phyloP scores from a whole-genome alignment of 2,797 vertebrate species.

The Ambastaia sidthimunki region DNA sequence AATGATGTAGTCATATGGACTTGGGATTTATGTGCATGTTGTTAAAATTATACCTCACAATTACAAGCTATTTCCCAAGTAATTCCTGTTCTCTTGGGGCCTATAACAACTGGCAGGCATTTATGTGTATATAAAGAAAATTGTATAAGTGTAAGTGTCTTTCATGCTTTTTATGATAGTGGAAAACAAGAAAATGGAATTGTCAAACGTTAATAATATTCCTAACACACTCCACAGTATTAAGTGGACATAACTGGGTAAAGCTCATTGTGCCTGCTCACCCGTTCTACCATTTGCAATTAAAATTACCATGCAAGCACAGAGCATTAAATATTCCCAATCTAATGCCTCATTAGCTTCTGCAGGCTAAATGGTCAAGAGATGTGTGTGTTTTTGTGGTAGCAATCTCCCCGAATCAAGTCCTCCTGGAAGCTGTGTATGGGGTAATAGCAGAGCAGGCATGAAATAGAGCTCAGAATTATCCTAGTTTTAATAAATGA shows the following conservation, averaged over 20 bases:
- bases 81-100: background rate
- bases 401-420: slow-evolving; percentile 44
- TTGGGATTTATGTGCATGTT: background rate
- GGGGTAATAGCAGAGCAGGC: slow-evolving; percentile 57
- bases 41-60: background rate
- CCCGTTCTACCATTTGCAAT: slow-evolving; percentile 42
- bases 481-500: slow-evolving; percentile 49
- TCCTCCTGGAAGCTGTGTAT: slow-evolving; percentile 58
- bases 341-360: slow-evolving; percentile 63
- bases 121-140: background rate
- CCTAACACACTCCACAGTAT: slow-evolving; percentile 5
- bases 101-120: background rate
- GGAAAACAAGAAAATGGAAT: too few relatives aligned
- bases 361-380: slow-evolving; percentile 61
- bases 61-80: background rate
- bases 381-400: slow-evolving; percentile 56
- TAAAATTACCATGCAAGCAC: slow-evolving; percentile 62
- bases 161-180: background rate
- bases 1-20: background rate
- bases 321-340: slow-evolving; percentile 63
- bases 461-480: slow-evolving; percentile 48
- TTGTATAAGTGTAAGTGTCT: too few relatives aligned
- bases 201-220: background rate
- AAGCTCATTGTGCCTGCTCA: slow-evolving; percentile 48
- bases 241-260: slow-evolving; percentile 59